These are phyloP conservation scores for Tylochromis polylepis DNA, from an alignment of 2,113 vertebrate genomes.

Conservation along the genomic window DNA sequence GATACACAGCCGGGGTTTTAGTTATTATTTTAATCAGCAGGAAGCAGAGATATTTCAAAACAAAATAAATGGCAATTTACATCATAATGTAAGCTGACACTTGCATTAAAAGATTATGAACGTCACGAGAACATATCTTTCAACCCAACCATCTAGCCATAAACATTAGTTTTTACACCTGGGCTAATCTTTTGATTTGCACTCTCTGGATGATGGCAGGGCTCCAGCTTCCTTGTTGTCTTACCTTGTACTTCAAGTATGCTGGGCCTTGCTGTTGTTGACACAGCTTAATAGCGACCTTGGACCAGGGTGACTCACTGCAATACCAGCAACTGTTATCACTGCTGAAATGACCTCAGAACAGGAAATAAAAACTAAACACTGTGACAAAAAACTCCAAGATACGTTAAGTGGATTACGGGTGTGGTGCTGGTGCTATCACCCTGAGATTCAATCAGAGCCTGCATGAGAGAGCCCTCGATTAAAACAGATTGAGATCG, in stretches of 20 bases:
- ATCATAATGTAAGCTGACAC: neutral
- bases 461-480: neutral
- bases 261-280: neutral
- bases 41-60: neutral
- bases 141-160: fast-evolving
- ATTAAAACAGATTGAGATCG: neutral
- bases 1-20: neutral
- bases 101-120: neutral
- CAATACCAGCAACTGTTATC: slow-evolving; percentile 21
- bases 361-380: slow-evolving; percentile 26
- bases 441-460: neutral
- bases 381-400: neutral
- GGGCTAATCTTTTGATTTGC: neutral
- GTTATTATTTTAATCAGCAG: neutral
- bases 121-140: neutral
- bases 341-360: neutral
- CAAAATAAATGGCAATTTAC: neutral
- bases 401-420: neutral
- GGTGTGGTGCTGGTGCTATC: neutral
- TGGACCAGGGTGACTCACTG: slow-evolving; percentile 1
- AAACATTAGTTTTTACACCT: neutral
- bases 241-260: neutral
- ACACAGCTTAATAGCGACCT: slow-evolving; percentile 11
- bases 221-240: slow-evolving; percentile 7
- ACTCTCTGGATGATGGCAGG: neutral